Evolutionary conservation across 2,113 vertebrate genomes (phyloP).

Genomic region (Martes martes): DNA sequence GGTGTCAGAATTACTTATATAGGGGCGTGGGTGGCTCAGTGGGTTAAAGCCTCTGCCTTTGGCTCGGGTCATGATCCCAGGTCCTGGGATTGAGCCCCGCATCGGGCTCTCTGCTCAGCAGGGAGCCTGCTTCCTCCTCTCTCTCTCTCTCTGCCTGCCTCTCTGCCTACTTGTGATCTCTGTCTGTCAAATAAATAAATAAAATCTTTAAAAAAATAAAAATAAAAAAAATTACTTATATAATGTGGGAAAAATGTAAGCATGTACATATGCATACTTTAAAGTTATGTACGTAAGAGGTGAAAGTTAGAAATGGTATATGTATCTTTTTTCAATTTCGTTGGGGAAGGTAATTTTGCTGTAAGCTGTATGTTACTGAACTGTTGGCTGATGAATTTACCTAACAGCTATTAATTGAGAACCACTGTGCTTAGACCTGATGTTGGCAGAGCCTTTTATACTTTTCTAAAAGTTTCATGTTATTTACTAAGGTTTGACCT

Average conservation of each 20-base stretch:
- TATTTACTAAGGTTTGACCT: slow-evolving; percentile 11
- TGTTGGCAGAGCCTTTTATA: background rate
- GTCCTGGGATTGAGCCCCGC: no score
- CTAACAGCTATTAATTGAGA: background rate
- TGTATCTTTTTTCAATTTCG: background rate
- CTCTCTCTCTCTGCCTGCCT: no score
- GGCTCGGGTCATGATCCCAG: no score
- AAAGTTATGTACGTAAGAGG: slow-evolving; percentile 17
- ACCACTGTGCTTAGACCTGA: background rate
- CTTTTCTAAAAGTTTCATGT: slow-evolving; percentile 13
- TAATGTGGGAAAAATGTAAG: background rate
- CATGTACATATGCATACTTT: background rate
- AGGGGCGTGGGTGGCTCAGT: background rate
- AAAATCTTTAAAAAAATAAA: no score
- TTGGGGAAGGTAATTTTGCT: slow-evolving; percentile 15
- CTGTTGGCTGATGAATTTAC: background rate
- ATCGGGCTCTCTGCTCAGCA: no score
- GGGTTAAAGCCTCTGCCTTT: no score
- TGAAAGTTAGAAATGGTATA: background rate
- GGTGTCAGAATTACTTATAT: background rate
- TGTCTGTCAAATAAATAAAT: no score
- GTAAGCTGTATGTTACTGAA: slow-evolving; percentile 15
- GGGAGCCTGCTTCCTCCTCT: no score
- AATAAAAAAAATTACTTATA: background rate
- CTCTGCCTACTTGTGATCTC: no score